Evolutionary conservation across 1,140 invertebrate species (phyloP).

Genomic region (Drosophila funebris): DNA sequence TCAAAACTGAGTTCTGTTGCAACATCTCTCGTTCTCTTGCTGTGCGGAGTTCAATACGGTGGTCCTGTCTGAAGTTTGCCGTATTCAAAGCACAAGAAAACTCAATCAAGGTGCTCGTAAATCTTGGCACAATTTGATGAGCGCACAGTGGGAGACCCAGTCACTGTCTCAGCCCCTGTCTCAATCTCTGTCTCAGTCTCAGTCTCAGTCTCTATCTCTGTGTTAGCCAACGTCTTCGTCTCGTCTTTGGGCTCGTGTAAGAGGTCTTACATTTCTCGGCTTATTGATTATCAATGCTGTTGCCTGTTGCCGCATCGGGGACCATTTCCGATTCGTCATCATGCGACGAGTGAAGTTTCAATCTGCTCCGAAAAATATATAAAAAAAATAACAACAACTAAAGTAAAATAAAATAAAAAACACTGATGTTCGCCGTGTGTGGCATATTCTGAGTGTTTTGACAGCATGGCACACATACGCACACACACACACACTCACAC

Average conservation of each 20-base stretch:
- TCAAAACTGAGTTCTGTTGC: conserved; percentile 6
- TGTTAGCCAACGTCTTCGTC: background rate
- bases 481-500: conserved; percentile 16
- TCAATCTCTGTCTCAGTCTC: background rate
- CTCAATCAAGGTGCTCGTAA: conserved; percentile 79
- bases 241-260: conserved; percentile 43
- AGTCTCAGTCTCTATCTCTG: background rate
- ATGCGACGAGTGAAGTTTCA: conserved; percentile 50
- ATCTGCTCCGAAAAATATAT: conserved; percentile 27
- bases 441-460: conserved; percentile 56
- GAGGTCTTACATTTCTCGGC: conserved; percentile 62
- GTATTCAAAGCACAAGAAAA: conserved; percentile 79
- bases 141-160: conserved; percentile 68
- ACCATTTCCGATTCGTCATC: conserved; percentile 79
- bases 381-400: conserved; percentile 6
- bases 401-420: conserved; percentile 13
- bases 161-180: background rate
- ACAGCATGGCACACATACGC: conserved; percentile 39
- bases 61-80: conserved; percentile 79
- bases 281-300: conserved; percentile 71
- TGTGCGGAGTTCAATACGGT: conserved; percentile 32
- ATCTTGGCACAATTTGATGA: conserved; percentile 81
- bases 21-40: conserved; percentile 25
- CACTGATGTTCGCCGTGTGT: conserved; percentile 42
- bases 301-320: conserved; percentile 57